Base-by-base conservation (phyloP, 2,888 invertebrate genomes). In the Drosophila antonietae region DNA sequence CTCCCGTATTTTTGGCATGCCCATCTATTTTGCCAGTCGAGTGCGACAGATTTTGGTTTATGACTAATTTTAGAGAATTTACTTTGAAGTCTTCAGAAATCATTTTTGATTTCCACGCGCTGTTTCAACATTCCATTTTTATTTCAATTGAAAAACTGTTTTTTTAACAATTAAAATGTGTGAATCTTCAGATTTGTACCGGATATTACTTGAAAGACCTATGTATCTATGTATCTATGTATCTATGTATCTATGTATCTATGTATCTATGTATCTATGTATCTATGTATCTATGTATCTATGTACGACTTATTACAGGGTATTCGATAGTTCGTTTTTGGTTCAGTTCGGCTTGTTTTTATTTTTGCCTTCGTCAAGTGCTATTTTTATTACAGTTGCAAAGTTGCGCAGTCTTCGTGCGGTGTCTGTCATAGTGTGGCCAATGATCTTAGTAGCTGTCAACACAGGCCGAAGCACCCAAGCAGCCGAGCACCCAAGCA, bases 381-480 rank as follows among this genome's bases (percentile, higher is more conserved):
- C 87, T 83, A 83, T 83, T 83, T 86, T 71, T 78, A 68, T 81
- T 44, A 64, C 63, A 78, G 72, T 83, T 81, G 87, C 82, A 84
- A 87, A 87, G 87, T 87, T 83, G 77, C 71, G 71, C 77, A 78
- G 73, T 69, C 75, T 58, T 61, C 44, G 74, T 35, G 49, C 23
- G 33, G 31, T 23, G 62, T 58, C 68, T 61, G 67, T 53, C 67
- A 58, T 18, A 58, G 60, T 73, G 55, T 83, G 84, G 87, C 84
- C 84, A 83, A 83, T 87, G 83, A 84, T 83, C 87, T 82, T 81
- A 80, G 75, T 44, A 73, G 75, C 70, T 84, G 83, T 82, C 87
- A 83, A 74, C 82, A 73, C 56, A 23, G 52, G 20, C 51, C 58
- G 18, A 37, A 41, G 46, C 33, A 28, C 28, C 37, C 12, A 37